These are phyloP conservation scores for Danaus melanippus DNA, from an alignment of 1,140 invertebrate genomes.

Conservation along the genomic window DNA sequence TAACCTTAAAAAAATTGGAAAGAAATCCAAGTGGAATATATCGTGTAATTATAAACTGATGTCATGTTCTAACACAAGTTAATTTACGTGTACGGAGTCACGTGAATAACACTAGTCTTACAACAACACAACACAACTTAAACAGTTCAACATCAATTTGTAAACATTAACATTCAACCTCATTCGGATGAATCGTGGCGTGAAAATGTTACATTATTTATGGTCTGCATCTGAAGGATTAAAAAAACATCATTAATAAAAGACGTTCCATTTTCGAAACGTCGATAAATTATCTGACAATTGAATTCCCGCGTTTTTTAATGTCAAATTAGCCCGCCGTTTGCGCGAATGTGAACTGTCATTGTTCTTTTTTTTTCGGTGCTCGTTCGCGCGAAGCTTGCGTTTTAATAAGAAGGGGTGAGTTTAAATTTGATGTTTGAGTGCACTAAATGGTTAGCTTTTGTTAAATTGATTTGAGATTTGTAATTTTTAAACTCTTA, in stretches of 20 bases:
- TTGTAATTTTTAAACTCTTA: not conserved
- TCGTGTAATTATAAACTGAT: too few species aligned
- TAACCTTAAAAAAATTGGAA: conserved; percentile 9
- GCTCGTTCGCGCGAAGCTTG: conserved; percentile 44
- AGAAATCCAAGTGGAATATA: not conserved
- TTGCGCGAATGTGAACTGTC: conserved; percentile 40
- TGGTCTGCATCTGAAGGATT: conserved; percentile 40
- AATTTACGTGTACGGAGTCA: too few species aligned
- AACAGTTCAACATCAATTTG: conserved; percentile 25
- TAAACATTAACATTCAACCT: conserved; percentile 37
- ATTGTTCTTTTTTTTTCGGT: conserved; percentile 45
- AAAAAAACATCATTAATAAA: conserved; percentile 57
- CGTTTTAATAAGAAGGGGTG: conserved; percentile 49
- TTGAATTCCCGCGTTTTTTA: conserved; percentile 63
- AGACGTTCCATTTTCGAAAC: conserved; percentile 47
- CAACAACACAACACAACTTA: too few species aligned
- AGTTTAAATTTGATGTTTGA: conserved; percentile 26
- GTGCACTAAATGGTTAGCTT: not conserved
- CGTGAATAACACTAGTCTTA: too few species aligned
- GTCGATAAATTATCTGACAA: conserved; percentile 63
- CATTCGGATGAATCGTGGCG: conserved; percentile 52
- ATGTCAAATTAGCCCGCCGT: conserved; percentile 64
- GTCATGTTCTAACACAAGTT: too few species aligned
- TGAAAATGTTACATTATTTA: conserved; percentile 51
- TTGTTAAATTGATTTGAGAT: conserved; percentile 2